Percentiles rank a stretch among this genome's conserved stretches.
phyloP scores from a whole-genome alignment of 2,888 invertebrate genomes.

The Ophioninae sp. region DNA sequence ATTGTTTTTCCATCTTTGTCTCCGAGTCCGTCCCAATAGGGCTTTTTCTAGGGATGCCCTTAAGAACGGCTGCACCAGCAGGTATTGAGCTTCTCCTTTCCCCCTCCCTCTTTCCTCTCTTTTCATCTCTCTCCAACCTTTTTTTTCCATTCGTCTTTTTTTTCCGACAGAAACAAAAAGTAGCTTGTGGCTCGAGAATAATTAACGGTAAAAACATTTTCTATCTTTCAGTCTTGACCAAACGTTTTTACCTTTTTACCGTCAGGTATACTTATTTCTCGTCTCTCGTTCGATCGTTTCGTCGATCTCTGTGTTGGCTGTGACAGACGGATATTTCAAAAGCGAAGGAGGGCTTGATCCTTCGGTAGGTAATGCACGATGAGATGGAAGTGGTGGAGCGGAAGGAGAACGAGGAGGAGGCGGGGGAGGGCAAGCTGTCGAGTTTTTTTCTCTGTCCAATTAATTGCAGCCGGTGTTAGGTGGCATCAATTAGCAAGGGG shows the following conservation, averaged over 20 bases:
- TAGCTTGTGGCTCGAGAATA: slow-evolving; percentile 59
- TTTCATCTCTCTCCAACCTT: slow-evolving; percentile 1
- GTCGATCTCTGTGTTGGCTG: slow-evolving; percentile 42
- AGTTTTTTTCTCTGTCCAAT: slow-evolving; percentile 47
- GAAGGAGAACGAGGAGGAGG: not conserved
- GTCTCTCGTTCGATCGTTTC: slow-evolving; percentile 43
- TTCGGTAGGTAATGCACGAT: not conserved
- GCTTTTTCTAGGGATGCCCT: slow-evolving; percentile 38
- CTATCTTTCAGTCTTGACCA: slow-evolving; percentile 4
- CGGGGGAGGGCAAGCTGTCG: slow-evolving; percentile 5
- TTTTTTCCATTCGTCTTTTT: not conserved
- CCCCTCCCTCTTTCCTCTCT: not conserved
- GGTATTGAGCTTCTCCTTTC: slow-evolving; percentile 44
- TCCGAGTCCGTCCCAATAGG: slow-evolving; percentile 47
- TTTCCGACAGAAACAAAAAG: slow-evolving; percentile 32
- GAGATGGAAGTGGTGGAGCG: slow-evolving; percentile 5
- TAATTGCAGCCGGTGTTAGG: slow-evolving; percentile 60
- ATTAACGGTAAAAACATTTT: slow-evolving; percentile 62
- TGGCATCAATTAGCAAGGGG: slow-evolving; percentile 59
- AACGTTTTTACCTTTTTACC: slow-evolving; percentile 24
- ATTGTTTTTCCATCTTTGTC: slow-evolving; percentile 58
- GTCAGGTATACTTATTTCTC: slow-evolving; percentile 26
- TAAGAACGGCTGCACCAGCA: slow-evolving; percentile 52
- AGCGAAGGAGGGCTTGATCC: slow-evolving; percentile 8
- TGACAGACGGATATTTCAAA: slow-evolving; percentile 37